Base-by-base conservation (phyloP, 2,113 vertebrate genomes). In the Sciurus niger region DNA sequence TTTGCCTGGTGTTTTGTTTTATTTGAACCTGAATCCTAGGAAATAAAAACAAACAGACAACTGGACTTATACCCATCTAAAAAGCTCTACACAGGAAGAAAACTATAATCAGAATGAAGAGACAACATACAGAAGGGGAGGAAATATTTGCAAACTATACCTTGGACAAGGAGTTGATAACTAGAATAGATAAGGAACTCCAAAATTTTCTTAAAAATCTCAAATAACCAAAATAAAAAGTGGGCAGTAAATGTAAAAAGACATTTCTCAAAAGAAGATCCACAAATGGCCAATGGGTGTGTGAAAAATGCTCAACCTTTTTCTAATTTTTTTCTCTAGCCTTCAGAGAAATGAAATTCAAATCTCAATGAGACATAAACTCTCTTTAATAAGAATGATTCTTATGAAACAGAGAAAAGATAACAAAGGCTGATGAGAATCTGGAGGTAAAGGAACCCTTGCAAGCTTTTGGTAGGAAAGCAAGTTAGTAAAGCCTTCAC, bases 401-500 rank as follows among this genome's bases (percentile, higher is more conserved):
- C 16, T 40, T 76, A 37, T 32, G 28, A 58, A 58, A 32, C 70
- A 53, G 34, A 53, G 34, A 20, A n/a, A 80, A 11, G 48, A 34
- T 53, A 22, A 6, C 2, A 48, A 48, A 11, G 25, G 20, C 22
- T 77, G 32, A 1, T 40, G 43, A 28, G 16, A 14, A 22, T 40
- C 24, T n/a, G 25, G 16, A 34, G 8, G 16, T 30, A 53, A 40
- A 58, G 6, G 13, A 17, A 46, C 8, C 53, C 8, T 8, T 28
- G 32, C 2, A 28, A 2, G 0, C 18, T 8, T 3, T 22, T 65
- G 43, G 6, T 67, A 11, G 6, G 28, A 77, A 10, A 51, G 1
- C 17, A 25, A 28, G 20, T 18, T 2, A 48, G 25, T 51, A 51
- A 8, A 63, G 22, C 8, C 24, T 2, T 65, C 51, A 28, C 51